Evolutionary conservation across 2,888 invertebrate genomes (phyloP).

Genomic region (Teinopalpus imperialis): DNA sequence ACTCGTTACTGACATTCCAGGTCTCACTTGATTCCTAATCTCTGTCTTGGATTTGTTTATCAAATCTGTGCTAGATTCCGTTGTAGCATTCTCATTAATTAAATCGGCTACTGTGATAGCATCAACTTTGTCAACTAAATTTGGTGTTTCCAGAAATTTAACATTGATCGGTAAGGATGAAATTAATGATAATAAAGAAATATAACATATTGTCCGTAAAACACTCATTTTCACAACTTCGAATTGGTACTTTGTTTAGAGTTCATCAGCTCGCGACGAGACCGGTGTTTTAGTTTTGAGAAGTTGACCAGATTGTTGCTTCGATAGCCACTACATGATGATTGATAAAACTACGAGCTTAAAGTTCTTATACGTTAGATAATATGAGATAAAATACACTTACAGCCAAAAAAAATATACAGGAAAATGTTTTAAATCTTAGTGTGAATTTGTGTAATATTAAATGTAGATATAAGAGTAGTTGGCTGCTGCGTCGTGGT

Average conservation of each 20-base stretch:
- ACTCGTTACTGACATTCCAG: constrained; percentile 45
- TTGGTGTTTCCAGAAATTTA: constrained; percentile 6
- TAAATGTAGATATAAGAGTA: too few species aligned
- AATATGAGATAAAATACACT: constrained; percentile 20
- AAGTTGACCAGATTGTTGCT: constrained; percentile 8
- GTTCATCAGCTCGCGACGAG: neutral
- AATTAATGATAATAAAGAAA: constrained; percentile 27
- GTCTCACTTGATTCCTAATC: constrained; percentile 43
- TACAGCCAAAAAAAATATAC: constrained; percentile 6
- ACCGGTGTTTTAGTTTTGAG: too few species aligned
- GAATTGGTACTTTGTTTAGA: constrained; percentile 1
- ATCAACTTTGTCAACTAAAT: neutral
- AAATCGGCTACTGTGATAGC: constrained; percentile 18
- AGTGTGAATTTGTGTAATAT: too few species aligned
- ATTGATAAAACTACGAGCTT: constrained; percentile 28
- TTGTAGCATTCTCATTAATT: constrained; percentile 6
- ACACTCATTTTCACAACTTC: constrained; percentile 35
- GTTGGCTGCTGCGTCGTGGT: too few species aligned
- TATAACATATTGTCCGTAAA: constrained; percentile 31
- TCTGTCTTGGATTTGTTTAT: constrained; percentile 19
- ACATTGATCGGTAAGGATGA: constrained; percentile 39
- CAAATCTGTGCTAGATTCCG: constrained; percentile 5
- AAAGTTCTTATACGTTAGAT: constrained; percentile 19
- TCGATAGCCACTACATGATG: constrained; percentile 30
- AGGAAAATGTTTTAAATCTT: neutral